phyloP scores from a whole-genome alignment of 1,140 invertebrate genomes.

The Bradynema listronoti region DNA sequence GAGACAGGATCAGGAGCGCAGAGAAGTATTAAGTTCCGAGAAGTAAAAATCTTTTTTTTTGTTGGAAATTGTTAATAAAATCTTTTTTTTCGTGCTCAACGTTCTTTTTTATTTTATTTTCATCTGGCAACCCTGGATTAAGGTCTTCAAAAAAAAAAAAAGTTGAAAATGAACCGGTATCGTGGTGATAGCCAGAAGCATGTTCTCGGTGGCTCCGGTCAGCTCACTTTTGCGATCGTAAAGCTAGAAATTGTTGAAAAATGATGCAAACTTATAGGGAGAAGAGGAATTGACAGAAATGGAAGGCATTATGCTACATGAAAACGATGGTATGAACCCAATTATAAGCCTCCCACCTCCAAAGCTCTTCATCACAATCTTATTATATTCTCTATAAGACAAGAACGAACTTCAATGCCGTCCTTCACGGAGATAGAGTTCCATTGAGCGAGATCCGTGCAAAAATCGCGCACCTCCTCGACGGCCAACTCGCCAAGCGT shows the following conservation, averaged over 20 bases:
- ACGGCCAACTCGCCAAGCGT: neutral
- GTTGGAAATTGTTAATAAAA: too few species aligned
- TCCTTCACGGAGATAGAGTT: neutral
- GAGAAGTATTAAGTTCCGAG: too few species aligned
- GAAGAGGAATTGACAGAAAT: too few species aligned
- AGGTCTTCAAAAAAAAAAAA: neutral
- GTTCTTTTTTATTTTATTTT: too few species aligned
- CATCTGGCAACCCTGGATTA: too few species aligned
- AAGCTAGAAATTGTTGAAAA: slow-evolving; percentile 6
- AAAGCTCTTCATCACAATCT: neutral
- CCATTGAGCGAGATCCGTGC: slow-evolving; percentile 4
- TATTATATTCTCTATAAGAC: neutral
- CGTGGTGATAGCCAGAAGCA: slow-evolving; percentile 7
- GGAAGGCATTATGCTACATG: too few species aligned
- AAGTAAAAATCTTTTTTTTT: too few species aligned
- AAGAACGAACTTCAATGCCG: slow-evolving; percentile 6
- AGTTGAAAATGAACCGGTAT: neutral
- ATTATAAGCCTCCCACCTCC: too few species aligned
- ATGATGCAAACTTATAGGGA: too few species aligned
- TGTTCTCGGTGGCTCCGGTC: slow-evolving; percentile 12
- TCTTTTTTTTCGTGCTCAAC: too few species aligned
- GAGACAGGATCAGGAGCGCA: too few species aligned
- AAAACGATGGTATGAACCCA: too few species aligned
- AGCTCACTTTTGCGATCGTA: slow-evolving; percentile 8
- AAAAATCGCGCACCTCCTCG: neutral